Conservation (phyloP, 2,113 vertebrate species). For the Turdus rufiventris region DNA sequence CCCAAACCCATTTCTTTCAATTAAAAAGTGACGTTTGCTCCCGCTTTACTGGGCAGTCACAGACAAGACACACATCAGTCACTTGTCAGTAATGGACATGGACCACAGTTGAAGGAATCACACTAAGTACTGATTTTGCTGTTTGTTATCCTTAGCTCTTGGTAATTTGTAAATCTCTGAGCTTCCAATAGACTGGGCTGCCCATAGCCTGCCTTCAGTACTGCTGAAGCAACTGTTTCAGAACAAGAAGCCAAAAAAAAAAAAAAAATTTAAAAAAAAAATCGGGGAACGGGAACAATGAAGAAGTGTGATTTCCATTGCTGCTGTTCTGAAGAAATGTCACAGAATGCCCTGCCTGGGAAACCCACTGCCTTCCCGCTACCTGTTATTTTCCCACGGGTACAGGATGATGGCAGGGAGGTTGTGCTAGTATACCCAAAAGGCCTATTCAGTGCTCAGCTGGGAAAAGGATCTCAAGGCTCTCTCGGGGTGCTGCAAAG, state of each 20-base stretch:
- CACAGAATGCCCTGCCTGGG: neutral
- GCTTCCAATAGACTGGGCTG: neutral
- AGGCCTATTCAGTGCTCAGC: neutral
- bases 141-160: neutral
- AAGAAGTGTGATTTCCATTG: neutral
- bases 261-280: neutral
- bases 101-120: neutral
- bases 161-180: neutral
- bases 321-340: neutral
- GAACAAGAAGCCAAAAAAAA: neutral
- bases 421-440: fast-evolving
- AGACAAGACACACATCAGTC: neutral
- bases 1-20: neutral
- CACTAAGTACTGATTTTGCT: fast-evolving
- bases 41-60: neutral
- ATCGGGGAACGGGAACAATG: neutral
- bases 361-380: neutral
- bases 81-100: fast-evolving
- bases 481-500: fast-evolving
- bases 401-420: fast-evolving
- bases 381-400: fast-evolving
- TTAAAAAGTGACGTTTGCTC: neutral
- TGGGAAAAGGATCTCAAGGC: neutral
- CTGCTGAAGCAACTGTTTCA: neutral
- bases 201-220: fast-evolving